Percentiles rank a stretch among this genome's conserved stretches.
Conservation (phyloP, 2,113 vertebrate species). For the Mugil cephalus region DNA sequence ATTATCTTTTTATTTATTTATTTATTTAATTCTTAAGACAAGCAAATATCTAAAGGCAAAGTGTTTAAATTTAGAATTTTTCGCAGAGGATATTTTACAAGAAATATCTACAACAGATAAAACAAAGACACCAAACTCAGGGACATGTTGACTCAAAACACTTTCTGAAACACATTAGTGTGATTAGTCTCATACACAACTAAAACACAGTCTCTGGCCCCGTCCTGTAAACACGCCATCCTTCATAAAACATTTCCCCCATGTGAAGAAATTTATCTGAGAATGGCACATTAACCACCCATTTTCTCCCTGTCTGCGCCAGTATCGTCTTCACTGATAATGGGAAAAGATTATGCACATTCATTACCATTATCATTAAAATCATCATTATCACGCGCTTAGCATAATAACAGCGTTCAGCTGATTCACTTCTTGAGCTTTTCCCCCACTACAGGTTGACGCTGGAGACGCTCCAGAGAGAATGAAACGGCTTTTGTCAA, state of each 20-base stretch:
- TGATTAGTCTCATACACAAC: background rate
- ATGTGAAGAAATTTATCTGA: conserved; percentile 62
- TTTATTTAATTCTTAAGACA: background rate
- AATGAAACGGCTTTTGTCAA: conserved; percentile 19
- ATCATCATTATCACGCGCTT: conserved; percentile 66
- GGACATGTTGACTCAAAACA: background rate
- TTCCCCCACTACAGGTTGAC: conserved; percentile 16
- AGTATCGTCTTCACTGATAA: conserved; percentile 69
- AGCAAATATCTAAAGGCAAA: background rate
- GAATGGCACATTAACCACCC: conserved; percentile 71
- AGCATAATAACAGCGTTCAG: conserved; percentile 66
- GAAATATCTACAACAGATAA: background rate
- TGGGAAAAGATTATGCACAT: conserved; percentile 78
- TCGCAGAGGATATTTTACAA: background rate
- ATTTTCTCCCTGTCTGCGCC: conserved; percentile 52
- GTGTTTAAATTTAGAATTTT: background rate
- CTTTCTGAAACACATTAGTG: background rate
- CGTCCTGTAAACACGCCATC: conserved; percentile 46
- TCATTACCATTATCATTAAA: conserved; percentile 80
- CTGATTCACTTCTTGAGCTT: conserved; percentile 39
- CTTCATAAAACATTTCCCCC: conserved; percentile 40
- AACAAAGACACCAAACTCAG: background rate
- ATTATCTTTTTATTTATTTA: background rate
- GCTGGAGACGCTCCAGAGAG: background rate
- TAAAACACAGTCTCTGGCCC: background rate